Conservation (phyloP, 2,113 vertebrate genomes). For the Lichenostomus cassidix region DNA sequence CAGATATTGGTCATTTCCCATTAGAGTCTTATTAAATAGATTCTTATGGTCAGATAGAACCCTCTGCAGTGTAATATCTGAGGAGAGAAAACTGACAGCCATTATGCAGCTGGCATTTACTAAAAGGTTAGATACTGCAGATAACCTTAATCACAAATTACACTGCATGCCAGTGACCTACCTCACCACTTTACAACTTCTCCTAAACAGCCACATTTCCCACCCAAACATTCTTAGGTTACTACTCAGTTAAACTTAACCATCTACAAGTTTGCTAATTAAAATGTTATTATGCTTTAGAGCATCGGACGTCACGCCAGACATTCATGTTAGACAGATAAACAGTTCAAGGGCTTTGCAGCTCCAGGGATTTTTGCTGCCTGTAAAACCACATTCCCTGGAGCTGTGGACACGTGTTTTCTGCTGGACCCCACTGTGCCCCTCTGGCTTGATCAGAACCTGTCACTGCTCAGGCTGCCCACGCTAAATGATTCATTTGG, state of each 20-base stretch:
- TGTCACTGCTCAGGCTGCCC: not conserved
- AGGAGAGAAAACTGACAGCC: conserved; percentile 81
- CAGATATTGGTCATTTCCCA: conserved; percentile 91
- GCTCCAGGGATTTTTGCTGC: not conserved
- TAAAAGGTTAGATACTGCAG: conserved; percentile 85
- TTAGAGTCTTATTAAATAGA: conserved; percentile 89
- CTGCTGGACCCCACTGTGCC: not conserved
- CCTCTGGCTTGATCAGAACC: not conserved
- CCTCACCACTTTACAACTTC: conserved; percentile 25
- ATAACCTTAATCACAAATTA: conserved; percentile 91
- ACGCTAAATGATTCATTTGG: not conserved
- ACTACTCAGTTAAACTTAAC: not conserved
- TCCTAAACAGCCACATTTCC: not conserved
- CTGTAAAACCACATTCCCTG: not conserved
- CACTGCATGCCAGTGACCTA: conserved; percentile 78
- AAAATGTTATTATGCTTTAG: not conserved
- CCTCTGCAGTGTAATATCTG: conserved; percentile 78
- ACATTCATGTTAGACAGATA: not conserved
- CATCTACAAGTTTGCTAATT: conserved; percentile 12
- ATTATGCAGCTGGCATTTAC: conserved; percentile 94
- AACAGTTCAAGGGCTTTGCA: not conserved
- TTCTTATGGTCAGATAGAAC: conserved; percentile 84
- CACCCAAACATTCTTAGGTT: not conserved
- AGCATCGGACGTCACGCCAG: not conserved
- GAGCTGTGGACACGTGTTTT: not conserved